Evolutionary conservation across 1,140 invertebrate species (phyloP), one percentile per base, ranked within the genome.

Genomic region (Drosophila varians): DNA sequence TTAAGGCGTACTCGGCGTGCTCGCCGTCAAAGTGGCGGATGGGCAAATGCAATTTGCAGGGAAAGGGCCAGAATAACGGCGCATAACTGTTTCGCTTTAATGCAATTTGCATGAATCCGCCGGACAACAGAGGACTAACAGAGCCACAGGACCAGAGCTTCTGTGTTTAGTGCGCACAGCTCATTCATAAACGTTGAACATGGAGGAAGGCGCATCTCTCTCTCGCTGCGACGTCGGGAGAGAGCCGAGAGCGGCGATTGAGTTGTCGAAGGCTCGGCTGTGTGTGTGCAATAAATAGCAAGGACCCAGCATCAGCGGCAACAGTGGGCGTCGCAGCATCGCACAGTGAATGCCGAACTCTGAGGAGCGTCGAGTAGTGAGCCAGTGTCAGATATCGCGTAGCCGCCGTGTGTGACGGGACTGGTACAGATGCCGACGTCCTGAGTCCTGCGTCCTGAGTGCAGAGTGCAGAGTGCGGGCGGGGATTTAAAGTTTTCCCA

Each of bases 391-490:
- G 54, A 60, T 40, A 86, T 69, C 61, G 57, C 80, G 76, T 76
- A 84, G 46, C 54, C 82, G 80, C 62, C 72, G 82, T 58, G 82
- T 80, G 57, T 83, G 47, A 65, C 64, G 55, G 51, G n/a, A n/a
- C n/a, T n/a, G n/a, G n/a, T n/a, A 60, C 54, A 38, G 45, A 43
- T 38, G 62, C 21, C 47, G 28, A 45, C 34, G 31, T n/a, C 12
- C 21, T 42, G 51, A 56, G 52, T 40, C 21, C n/a, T 25, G n/a
- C n/a, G n/a, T n/a, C n/a, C n/a, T n/a, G n/a, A n/a, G n/a, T n/a
- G n/a, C n/a, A n/a, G n/a, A n/a, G n/a, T n/a, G n/a, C n/a, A n/a
- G 26, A 64, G 54, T 16, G 42, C 34, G 53, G 25, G 26, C 31
- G 16, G 42, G 62, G 19, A 72, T 18, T 53, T 21, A 9, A 43